phyloP scores from a whole-genome alignment of 2,113 vertebrate species.

The Leptobrachium ailaonicum region DNA sequence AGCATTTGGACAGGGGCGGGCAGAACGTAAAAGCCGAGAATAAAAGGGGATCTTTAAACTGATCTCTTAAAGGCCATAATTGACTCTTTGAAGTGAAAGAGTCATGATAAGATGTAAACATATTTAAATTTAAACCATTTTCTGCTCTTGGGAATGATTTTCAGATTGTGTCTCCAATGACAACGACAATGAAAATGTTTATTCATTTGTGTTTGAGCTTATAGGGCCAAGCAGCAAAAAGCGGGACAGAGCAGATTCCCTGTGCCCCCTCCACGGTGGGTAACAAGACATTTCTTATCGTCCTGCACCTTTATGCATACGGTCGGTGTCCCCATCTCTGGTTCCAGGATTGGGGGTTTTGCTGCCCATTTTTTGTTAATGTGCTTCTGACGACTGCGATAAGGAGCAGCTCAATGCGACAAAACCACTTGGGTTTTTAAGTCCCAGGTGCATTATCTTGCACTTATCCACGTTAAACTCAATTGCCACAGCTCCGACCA shows the following conservation, averaged over 20 bases:
- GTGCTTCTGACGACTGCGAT: slow-evolving; percentile 35
- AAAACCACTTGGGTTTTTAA: slow-evolving; percentile 23
- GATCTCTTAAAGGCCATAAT: slow-evolving; percentile 2
- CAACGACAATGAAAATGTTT: background rate
- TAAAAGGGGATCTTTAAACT: background rate
- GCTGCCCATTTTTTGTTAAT: slow-evolving; percentile 29
- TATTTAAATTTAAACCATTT: background rate
- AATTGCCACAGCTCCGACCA: no score
- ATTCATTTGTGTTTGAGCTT: background rate
- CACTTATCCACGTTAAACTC: no score
- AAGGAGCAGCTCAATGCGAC: slow-evolving; percentile 20
- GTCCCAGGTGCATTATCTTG: no score
- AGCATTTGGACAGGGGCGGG: background rate
- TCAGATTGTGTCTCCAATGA: slow-evolving; percentile 1
- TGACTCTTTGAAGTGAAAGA: slow-evolving; percentile 6
- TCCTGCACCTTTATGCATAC: background rate
- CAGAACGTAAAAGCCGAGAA: background rate
- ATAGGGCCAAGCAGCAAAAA: background rate
- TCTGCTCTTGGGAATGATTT: background rate
- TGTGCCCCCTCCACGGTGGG: background rate
- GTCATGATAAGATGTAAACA: background rate
- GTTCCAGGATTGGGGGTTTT: slow-evolving; percentile 2
- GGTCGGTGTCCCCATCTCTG: background rate
- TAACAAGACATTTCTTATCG: background rate
- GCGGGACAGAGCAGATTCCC: background rate